Percentiles rank a stretch among this genome's conserved stretches.
Evolutionary conservation across 2,888 invertebrate genomes (phyloP).

Genomic region (Papilio elwesi): DNA sequence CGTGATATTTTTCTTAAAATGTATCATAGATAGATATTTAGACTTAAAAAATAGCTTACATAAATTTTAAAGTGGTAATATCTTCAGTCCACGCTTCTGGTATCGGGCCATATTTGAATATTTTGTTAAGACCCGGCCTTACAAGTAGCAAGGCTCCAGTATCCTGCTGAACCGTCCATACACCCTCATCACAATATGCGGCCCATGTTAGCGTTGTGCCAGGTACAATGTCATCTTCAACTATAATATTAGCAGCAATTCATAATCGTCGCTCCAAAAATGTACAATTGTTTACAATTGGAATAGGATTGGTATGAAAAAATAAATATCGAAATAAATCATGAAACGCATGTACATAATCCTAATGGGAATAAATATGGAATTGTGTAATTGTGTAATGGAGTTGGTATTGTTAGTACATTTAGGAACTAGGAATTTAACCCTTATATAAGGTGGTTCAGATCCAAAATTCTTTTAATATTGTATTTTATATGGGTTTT

Average conservation of each 20-base stretch:
- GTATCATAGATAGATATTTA: not conserved
- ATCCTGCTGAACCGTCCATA: slow-evolving; percentile 73
- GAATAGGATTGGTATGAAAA: too few relatives aligned
- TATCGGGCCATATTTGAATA: slow-evolving; percentile 72
- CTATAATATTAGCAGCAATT: slow-evolving; percentile 48
- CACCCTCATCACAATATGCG: slow-evolving; percentile 66
- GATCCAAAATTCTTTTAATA: too few relatives aligned
- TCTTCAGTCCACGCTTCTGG: slow-evolving; percentile 73
- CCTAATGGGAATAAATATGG: too few relatives aligned
- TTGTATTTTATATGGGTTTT: too few relatives aligned
- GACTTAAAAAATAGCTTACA: slow-evolving; percentile 59
- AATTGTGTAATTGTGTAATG: too few relatives aligned
- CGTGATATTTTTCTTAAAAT: not conserved
- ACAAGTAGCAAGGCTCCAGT: slow-evolving; percentile 71
- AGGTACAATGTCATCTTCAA: slow-evolving; percentile 70
- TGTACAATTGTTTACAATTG: too few relatives aligned
- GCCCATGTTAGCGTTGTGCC: slow-evolving; percentile 76
- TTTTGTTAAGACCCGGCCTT: slow-evolving; percentile 63
- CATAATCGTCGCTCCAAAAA: too few relatives aligned
- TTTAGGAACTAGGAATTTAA: too few relatives aligned
- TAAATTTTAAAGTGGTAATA: slow-evolving; percentile 65
- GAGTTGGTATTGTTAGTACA: too few relatives aligned
- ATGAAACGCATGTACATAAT: too few relatives aligned
- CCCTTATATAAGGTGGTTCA: too few relatives aligned
- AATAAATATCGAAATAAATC: too few relatives aligned